phyloP scores from a whole-genome alignment of 2,113 vertebrate species.

The Hystrix cristata region DNA sequence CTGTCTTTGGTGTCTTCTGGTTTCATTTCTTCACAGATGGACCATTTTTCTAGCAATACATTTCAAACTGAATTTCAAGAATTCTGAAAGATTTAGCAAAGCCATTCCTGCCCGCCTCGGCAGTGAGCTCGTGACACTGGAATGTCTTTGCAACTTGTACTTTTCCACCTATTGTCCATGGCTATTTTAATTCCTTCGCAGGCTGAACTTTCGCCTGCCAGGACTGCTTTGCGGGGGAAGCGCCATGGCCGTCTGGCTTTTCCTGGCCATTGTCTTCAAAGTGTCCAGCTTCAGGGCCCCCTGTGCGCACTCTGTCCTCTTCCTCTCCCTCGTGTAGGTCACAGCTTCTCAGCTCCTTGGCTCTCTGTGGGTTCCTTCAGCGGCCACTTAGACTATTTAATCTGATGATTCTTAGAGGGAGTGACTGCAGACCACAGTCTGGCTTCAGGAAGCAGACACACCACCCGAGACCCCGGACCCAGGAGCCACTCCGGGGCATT shows the following conservation, averaged over 20 bases:
- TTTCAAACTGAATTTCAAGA: not conserved
- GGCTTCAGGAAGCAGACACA: not conserved
- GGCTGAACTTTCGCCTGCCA: not conserved
- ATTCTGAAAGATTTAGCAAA: not conserved
- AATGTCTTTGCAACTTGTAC: not conserved
- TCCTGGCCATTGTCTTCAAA: not conserved
- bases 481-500: accelerated
- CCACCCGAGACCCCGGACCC: no score
- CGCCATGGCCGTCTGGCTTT: not conserved
- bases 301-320: not conserved
- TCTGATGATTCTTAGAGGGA: not conserved
- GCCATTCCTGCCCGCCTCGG: not conserved
- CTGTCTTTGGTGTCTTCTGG: not conserved
- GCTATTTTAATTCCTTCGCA: not conserved
- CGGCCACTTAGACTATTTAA: not conserved
- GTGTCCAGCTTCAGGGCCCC: accelerated
- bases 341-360: not conserved
- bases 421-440: not conserved
- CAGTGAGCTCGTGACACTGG: no score
- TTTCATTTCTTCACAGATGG: not conserved
- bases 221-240: not conserved
- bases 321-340: accelerated
- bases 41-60: not conserved
- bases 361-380: accelerated
- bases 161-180: not conserved